Evolutionary conservation across 2,888 invertebrate species (phyloP), one percentile per base, ranked within the genome.

Genomic region (Lochmaea capreae): DNA sequence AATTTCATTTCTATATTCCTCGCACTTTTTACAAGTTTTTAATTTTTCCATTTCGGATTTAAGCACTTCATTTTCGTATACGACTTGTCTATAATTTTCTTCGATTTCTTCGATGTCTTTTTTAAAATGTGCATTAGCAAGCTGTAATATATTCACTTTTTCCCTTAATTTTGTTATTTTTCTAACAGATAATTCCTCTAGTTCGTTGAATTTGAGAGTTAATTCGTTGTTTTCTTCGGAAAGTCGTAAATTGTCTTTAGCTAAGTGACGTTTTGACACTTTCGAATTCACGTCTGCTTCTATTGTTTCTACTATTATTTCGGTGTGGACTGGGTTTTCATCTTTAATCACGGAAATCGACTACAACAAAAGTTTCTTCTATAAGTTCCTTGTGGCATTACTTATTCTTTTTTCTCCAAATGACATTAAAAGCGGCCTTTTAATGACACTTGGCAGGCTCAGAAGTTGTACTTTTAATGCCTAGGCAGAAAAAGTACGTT

Each of bases 131-230:
- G 90, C 89, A 82, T 93, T 93, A 78, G 89, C 89, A 63, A 89
- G 89, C 67, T 92, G 87, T 0, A 93, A 87, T 0, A 88, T 87
- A 76, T 89, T 88, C 0, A 93, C 84, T 81, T 92, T 92, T 62
- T 92, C 91, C 67, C 91, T 90, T 6, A 93, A 84, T 83, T 91
- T 92, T 69, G 88, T 84, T 82, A 93, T 89, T 80, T 91, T 93
- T 79, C 91, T 90, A 69, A 90, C 88, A 66, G 92, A 83, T 12
- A 85, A 77, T 11, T 85, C 84, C 70, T 87, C 85, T 12, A 84
- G 84, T 33, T 89, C 89, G 85, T 89, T 89, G 1, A 91, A 86
- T 2, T 89, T 89, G 1, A 86, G 87, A 11, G 89, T 86, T 0
- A 91, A 84, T 42, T 88, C 87, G 79, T 89, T 88, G 83, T 90